Percentiles rank a stretch among this genome's conserved stretches.
Evolutionary conservation across 2,888 invertebrate genomes (phyloP).

Genomic region (Agrochola litura): DNA sequence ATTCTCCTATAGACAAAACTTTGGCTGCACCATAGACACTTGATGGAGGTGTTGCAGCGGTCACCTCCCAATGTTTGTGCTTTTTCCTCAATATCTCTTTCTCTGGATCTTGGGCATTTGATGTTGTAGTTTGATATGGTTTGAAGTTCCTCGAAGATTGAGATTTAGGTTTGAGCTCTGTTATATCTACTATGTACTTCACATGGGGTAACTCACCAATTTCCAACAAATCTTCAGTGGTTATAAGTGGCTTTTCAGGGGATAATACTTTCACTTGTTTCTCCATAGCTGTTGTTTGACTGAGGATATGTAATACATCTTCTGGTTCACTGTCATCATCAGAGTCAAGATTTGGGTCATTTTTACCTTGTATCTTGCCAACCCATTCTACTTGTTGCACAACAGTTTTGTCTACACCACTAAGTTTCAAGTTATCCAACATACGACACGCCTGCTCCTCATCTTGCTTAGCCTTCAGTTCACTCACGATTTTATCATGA

Average conservation of each 20-base stretch:
- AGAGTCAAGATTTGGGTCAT: conserved; percentile 84
- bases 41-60: conserved; percentile 92
- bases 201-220: conserved; percentile 88
- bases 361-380: conserved; percentile 81
- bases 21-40: conserved; percentile 89
- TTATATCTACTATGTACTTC: conserved; percentile 89
- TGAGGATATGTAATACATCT: conserved; percentile 91
- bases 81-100: conserved; percentile 89
- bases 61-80: conserved; percentile 91
- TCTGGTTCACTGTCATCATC: conserved; percentile 91
- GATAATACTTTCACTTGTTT: conserved; percentile 86
- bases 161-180: conserved; percentile 80
- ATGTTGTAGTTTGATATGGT: conserved; percentile 90
- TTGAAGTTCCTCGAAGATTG: conserved; percentile 86
- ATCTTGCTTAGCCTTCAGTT: conserved; percentile 87
- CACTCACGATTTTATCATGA: conserved; percentile 84
- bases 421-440: conserved; percentile 88
- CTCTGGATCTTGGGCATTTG: conserved; percentile 89
- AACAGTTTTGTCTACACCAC: conserved; percentile 81
- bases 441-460: conserved; percentile 88
- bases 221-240: conserved; percentile 86
- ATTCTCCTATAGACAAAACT: conserved; percentile 89
- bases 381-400: conserved; percentile 91
- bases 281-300: conserved; percentile 87
- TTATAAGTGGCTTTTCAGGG: conserved; percentile 87